phyloP scores from a whole-genome alignment of 1,140 invertebrate species.

The Bombus superbus region DNA sequence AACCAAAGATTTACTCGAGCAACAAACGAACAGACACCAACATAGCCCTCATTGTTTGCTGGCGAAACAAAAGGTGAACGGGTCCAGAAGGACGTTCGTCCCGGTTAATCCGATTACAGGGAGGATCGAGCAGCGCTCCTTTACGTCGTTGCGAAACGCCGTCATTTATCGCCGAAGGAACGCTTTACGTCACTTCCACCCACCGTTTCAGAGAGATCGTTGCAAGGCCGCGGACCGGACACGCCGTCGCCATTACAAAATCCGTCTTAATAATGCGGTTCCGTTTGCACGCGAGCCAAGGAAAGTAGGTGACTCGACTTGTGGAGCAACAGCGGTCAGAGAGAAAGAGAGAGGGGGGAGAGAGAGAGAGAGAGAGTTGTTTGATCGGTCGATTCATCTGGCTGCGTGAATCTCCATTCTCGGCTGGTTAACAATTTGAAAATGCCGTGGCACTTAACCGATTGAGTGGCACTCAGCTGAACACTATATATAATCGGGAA shows the following conservation, averaged over 20 bases:
- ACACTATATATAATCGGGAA: neutral
- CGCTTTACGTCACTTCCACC: constrained; percentile 55
- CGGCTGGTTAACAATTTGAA: neutral
- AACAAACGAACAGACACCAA: neutral
- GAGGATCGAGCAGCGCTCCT: constrained; percentile 16
- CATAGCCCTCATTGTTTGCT: constrained; percentile 32
- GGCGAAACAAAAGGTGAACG: constrained; percentile 40
- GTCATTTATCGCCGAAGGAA: constrained; percentile 20
- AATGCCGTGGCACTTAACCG: too few relatives aligned
- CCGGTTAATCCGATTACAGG: constrained; percentile 53
- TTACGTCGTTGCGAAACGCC: constrained; percentile 37
- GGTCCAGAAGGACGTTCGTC: neutral
- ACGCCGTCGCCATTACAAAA: constrained; percentile 46
- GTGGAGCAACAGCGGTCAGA: neutral
- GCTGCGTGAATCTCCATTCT: neutral
- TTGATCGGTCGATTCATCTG: constrained; percentile 3
- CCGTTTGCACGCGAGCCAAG: constrained; percentile 40
- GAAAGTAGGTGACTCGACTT: constrained; percentile 39
- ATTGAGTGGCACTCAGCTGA: neutral
- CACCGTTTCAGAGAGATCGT: constrained; percentile 32
- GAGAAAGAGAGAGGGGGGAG: neutral
- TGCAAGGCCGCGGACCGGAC: constrained; percentile 44
- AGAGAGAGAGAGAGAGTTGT: neutral
- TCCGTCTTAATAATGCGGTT: constrained; percentile 57
- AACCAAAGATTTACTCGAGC: constrained; percentile 14